Evolutionary conservation across 2,888 invertebrate genomes (phyloP).

Genomic region (Rhogogaster chlorosoma): DNA sequence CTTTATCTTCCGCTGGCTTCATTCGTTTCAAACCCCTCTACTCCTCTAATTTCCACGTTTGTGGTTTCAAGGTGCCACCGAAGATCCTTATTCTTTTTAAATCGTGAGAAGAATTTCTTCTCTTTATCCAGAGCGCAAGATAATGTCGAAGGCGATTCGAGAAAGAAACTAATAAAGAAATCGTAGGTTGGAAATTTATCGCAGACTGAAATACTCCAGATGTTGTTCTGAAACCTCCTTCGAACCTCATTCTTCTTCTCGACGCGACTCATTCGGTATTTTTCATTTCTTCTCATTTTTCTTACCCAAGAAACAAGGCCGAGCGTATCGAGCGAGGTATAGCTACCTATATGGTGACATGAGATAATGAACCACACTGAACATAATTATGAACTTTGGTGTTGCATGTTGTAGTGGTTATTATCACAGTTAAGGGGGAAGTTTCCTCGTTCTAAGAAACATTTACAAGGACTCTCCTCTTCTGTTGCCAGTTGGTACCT

Average conservation of each 20-base stretch:
- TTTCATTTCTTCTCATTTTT: neutral
- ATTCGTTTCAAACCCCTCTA: conserved; percentile 15
- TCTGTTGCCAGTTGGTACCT: neutral
- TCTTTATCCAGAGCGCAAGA: neutral
- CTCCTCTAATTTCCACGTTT: conserved; percentile 55
- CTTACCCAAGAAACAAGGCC: neutral
- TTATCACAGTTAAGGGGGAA: conserved; percentile 15
- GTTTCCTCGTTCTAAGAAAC: conserved; percentile 32
- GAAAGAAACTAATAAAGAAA: neutral
- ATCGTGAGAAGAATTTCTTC: neutral
- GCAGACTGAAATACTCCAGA: neutral
- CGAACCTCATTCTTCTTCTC: neutral
- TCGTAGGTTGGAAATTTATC: neutral
- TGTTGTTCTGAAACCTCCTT: neutral
- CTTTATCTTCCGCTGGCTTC: conserved; percentile 50
- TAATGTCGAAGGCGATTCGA: neutral
- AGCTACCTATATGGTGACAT: neutral
- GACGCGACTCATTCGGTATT: neutral
- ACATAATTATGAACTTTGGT: conserved; percentile 43
- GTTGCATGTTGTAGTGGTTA: conserved; percentile 30
- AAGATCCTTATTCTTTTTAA: neutral
- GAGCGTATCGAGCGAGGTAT: neutral
- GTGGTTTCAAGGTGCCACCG: neutral
- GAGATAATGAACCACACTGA: conserved; percentile 38
- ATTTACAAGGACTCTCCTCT: neutral